Percentiles rank a stretch among this genome's conserved stretches.
Evolutionary conservation across 2,888 invertebrate species (phyloP).

Genomic region (Orthosia gothica): DNA sequence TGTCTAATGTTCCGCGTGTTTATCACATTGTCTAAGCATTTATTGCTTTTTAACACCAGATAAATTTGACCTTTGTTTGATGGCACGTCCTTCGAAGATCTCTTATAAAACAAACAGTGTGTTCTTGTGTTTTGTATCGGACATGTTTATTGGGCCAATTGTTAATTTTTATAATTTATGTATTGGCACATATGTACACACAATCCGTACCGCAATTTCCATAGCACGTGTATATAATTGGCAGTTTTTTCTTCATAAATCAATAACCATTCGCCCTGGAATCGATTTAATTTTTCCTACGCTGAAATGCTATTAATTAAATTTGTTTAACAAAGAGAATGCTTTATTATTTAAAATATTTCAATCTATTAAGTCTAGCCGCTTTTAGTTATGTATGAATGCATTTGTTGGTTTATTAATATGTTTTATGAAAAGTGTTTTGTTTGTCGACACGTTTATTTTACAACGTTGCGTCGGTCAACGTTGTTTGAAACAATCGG

Average conservation of each 20-base stretch:
- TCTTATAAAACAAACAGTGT: neutral
- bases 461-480: slow-evolving; percentile 2
- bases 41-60: slow-evolving; percentile 49
- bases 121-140: neutral
- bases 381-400: neutral
- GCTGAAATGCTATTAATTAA: slow-evolving; percentile 9
- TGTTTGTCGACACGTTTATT: slow-evolving; percentile 23
- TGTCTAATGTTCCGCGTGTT: slow-evolving; percentile 59
- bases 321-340: neutral
- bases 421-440: slow-evolving; percentile 8
- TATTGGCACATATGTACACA: neutral
- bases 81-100: neutral
- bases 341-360: neutral
- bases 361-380: neutral
- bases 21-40: slow-evolving; percentile 45
- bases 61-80: slow-evolving; percentile 33
- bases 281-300: slow-evolving; percentile 64
- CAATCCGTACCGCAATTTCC: slow-evolving; percentile 9
- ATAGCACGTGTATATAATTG: slow-evolving; percentile 35
- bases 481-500: slow-evolving; percentile 33
- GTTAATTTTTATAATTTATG: slow-evolving; percentile 5
- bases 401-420: neutral
- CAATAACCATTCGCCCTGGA: slow-evolving; percentile 66
- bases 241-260: slow-evolving; percentile 55
- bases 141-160: slow-evolving; percentile 6